Conservation (phyloP, 2,113 vertebrate genomes). For the Scomber japonicus region DNA sequence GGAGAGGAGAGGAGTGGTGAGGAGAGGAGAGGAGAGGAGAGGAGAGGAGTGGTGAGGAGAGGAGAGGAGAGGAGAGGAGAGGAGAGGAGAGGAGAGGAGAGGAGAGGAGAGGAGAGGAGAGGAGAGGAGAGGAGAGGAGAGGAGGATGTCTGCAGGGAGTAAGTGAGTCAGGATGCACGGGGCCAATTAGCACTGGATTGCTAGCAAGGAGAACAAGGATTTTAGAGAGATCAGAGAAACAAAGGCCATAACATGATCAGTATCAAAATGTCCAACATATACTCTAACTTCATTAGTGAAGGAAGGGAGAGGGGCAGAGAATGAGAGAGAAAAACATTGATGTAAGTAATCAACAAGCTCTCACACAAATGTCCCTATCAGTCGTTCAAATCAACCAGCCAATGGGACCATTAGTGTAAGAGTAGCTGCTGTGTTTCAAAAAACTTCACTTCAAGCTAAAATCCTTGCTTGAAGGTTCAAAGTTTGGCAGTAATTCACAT, state of each 20-base stretch:
- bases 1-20: conserved; percentile 10
- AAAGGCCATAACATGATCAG: conserved; percentile 30
- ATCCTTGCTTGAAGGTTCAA: background rate
- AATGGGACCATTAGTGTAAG: background rate
- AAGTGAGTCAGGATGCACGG: conserved; percentile 19
- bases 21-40: background rate
- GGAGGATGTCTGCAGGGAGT: conserved; percentile 6
- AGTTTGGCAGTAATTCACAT: background rate
- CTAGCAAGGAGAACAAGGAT: conserved; percentile 5
- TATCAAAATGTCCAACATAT: conserved; percentile 19
- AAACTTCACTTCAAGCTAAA: too few relatives aligned
- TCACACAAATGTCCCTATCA: too few relatives aligned
- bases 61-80: background rate
- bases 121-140: background rate
- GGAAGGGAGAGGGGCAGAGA: background rate
- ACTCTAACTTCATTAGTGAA: conserved; percentile 46
- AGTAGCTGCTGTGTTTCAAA: conserved; percentile 11
- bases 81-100: background rate
- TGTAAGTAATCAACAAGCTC: conserved; percentile 25
- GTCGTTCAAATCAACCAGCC: too few relatives aligned
- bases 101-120: background rate
- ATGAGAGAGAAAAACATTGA: background rate
- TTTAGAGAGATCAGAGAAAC: conserved; percentile 29
- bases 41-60: too few relatives aligned
- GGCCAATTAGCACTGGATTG: conserved; percentile 54